Base-by-base conservation (phyloP, 2,888 invertebrate species). In the Nudaria mundana region DNA sequence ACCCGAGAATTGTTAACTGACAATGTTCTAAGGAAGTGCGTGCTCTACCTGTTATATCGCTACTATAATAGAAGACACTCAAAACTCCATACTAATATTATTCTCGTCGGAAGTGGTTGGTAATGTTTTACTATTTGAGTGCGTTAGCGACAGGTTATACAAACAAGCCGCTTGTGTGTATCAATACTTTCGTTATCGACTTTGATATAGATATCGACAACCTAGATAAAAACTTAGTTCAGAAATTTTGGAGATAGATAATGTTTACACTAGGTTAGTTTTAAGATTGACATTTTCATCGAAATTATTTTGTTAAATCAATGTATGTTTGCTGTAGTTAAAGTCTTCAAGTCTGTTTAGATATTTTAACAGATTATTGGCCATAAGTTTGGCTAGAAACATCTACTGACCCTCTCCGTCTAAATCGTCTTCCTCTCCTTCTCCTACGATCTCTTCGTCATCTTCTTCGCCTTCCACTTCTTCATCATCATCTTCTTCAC, bases 341-440 rank as follows among this genome's bases (percentile, higher is more conserved):
- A n/a, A n/a, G n/a, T n/a, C n/a, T n/a, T n/a, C n/a, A n/a, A n/a
- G n/a, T n/a, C n/a, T n/a, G n/a, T n/a, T n/a, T n/a, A n/a, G n/a
- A n/a, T n/a, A n/a, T n/a, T n/a, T n/a, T n/a, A n/a, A 6, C 23
- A 29, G 13, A 8, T 5, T n/a, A 13, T 20, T 24, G 13, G 5
- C n/a, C n/a, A n/a, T n/a, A n/a, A n/a, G n/a, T n/a, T n/a, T n/a
- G n/a, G n/a, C n/a, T n/a, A n/a, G n/a, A n/a, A n/a, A n/a, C n/a
- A n/a, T n/a, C n/a, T 42, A 65, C 56, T 44, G 14, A 64, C 49
- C 49, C 40, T 78, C 83, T 77, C 91, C 92, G 62, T 91, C 92
- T 71, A 93, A 88, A 71, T 93, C 93, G 60, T 92, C 93, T n/a
- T 92, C 93, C 51, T 90, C 91, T 37, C 88, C 91, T 50, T 91